phyloP scores from a whole-genome alignment of 1,140 invertebrate species.

The Trichonephila clavipes region DNA sequence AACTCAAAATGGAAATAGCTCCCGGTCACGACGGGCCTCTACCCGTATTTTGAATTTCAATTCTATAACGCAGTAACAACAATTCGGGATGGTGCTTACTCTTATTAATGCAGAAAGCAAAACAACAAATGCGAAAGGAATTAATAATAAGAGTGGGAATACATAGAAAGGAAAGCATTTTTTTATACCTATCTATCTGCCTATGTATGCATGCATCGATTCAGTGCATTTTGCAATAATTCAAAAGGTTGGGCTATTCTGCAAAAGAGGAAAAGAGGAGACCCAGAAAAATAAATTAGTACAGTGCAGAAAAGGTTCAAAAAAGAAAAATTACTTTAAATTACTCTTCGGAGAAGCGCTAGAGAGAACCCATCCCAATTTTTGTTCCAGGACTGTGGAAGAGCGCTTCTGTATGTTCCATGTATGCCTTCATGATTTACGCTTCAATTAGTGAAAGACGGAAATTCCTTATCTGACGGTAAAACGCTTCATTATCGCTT shows the following conservation, averaged over 20 bases:
- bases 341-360: conserved; percentile 52
- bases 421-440: conserved; percentile 66
- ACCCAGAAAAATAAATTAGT: background rate
- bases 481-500: conserved; percentile 74
- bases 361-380: conserved; percentile 56
- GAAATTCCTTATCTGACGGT: conserved; percentile 73
- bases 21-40: background rate
- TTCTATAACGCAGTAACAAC: background rate
- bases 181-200: background rate
- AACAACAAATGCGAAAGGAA: conserved; percentile 34
- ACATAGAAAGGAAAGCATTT: background rate
- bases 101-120: conserved; percentile 9
- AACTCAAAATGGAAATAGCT: conserved; percentile 9
- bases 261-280: conserved; percentile 26
- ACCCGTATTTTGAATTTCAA: conserved; percentile 12
- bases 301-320: conserved; percentile 25
- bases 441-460: conserved; percentile 72
- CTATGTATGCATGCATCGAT: background rate
- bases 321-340: conserved; percentile 75
- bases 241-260: conserved; percentile 46
- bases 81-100: background rate
- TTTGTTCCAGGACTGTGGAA: conserved; percentile 16
- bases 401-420: background rate
- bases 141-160: background rate
- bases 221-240: conserved; percentile 59